phyloP scores from a whole-genome alignment of 2,113 vertebrate genomes.

The Ranitomeya variabilis region DNA sequence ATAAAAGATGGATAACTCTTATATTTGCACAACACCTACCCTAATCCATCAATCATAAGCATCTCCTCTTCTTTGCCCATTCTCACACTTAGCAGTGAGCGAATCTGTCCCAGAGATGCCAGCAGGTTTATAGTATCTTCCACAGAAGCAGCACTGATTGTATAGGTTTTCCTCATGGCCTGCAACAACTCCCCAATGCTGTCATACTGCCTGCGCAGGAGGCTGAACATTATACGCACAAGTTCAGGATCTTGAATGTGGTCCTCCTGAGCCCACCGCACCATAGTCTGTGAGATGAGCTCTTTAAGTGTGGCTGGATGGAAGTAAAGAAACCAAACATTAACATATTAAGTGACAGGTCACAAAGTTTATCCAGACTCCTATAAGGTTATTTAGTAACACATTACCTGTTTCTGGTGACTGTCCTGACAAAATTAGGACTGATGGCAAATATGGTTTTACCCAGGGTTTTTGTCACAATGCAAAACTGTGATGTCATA shows the following conservation, averaged over 20 bases:
- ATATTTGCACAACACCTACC: slow-evolving; percentile 71
- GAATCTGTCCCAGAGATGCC: slow-evolving; percentile 93
- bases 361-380: background rate
- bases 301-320: slow-evolving; percentile 89
- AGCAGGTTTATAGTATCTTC: slow-evolving; percentile 91
- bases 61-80: slow-evolving; percentile 98
- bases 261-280: slow-evolving; percentile 94
- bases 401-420: background rate
- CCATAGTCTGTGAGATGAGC: slow-evolving; percentile 96
- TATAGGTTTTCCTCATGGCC: slow-evolving; percentile 93
- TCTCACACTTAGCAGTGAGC: slow-evolving; percentile 93
- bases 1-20: background rate
- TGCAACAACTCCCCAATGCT: slow-evolving; percentile 93
- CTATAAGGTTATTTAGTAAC: background rate
- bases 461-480: too few relatives aligned
- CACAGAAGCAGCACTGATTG: slow-evolving; percentile 90
- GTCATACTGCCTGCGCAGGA: slow-evolving; percentile 93
- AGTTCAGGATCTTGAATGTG: slow-evolving; percentile 93
- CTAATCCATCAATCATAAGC: slow-evolving; percentile 96
- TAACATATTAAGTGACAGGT: too few relatives aligned
- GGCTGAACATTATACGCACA: slow-evolving; percentile 93
- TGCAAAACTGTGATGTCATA: too few relatives aligned
- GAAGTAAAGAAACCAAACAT: background rate
- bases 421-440: too few relatives aligned
- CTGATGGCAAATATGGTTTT: too few relatives aligned